These are phyloP conservation scores for Drosophila putrida DNA, from an alignment of 2,888 invertebrate genomes.

Conservation along the genomic window DNA sequence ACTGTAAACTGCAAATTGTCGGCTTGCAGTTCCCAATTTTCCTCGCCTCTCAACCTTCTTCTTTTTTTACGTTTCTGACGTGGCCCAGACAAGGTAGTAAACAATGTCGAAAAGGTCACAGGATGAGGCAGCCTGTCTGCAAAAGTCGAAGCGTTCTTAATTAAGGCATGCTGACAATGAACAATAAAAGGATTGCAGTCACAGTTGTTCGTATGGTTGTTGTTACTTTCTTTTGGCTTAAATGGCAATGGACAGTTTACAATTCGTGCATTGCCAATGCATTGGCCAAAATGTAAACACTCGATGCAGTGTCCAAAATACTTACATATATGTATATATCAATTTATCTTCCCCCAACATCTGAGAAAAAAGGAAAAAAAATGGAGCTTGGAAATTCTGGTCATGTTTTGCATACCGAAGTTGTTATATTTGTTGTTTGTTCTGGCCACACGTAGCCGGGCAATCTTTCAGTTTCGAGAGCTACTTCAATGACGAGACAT, in stretches of 20 bases:
- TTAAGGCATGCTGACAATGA: conserved; percentile 66
- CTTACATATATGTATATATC: conserved; percentile 34
- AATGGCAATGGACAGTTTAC: conserved; percentile 64
- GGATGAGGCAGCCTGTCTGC: conserved; percentile 48
- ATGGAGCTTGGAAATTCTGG: conserved; percentile 42
- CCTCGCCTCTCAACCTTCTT: background rate
- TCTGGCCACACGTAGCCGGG: conserved; percentile 61
- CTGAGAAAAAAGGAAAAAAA: background rate
- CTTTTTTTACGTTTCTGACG: conserved; percentile 4
- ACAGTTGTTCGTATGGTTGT: conserved; percentile 6
- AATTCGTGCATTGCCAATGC: conserved; percentile 63
- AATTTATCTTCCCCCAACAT: conserved; percentile 53
- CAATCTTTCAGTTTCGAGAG: conserved; percentile 68
- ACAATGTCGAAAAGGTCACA: conserved; percentile 27
- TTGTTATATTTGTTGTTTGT: background rate
- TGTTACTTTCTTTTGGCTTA: conserved; percentile 38
- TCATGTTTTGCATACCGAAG: conserved; percentile 58
- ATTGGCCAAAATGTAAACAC: conserved; percentile 63
- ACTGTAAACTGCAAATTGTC: conserved; percentile 77
- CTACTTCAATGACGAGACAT: conserved; percentile 74
- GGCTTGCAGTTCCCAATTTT: conserved; percentile 51
- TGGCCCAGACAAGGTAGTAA: conserved; percentile 48
- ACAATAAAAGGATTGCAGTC: conserved; percentile 66
- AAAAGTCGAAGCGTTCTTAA: conserved; percentile 68
- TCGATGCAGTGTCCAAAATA: conserved; percentile 42